These are phyloP conservation scores for Psylliodes chrysocephalus DNA, from an alignment of 2,888 invertebrate genomes.

Conservation along the genomic window DNA sequence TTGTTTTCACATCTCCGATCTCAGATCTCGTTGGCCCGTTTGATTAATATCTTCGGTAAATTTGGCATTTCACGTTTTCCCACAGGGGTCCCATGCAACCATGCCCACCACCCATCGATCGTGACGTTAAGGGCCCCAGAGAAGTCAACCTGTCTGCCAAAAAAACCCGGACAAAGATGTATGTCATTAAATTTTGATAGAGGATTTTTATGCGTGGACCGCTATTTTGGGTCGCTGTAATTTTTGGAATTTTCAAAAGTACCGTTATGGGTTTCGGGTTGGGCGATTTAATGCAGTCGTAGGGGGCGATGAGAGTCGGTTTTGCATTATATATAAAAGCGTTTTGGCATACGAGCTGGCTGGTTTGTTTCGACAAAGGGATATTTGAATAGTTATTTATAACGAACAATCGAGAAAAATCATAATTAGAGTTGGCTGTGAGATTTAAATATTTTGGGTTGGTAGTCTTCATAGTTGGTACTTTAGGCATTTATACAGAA, in stretches of 20 bases:
- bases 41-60: slow-evolving; percentile 44
- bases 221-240: slow-evolving; percentile 31
- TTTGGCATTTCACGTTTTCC: slow-evolving; percentile 44
- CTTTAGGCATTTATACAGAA: too few relatives aligned
- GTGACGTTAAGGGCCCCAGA: slow-evolving; percentile 3
- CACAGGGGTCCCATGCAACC: slow-evolving; percentile 39
- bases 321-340: too few relatives aligned
- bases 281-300: not conserved
- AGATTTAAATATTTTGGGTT: too few relatives aligned
- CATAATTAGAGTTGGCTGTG: too few relatives aligned
- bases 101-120: not conserved
- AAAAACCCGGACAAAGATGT: slow-evolving; percentile 40
- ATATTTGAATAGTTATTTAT: too few relatives aligned
- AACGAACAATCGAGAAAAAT: too few relatives aligned
- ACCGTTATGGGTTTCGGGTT: not conserved
- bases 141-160: slow-evolving; percentile 46
- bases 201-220: too few relatives aligned
- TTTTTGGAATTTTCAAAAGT: not conserved
- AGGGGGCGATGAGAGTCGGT: not conserved
- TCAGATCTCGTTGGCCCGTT: slow-evolving; percentile 38
- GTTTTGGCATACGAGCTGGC: too few relatives aligned
- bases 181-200: slow-evolving; percentile 40
- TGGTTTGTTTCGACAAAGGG: too few relatives aligned
- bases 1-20: slow-evolving; percentile 37
- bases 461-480: too few relatives aligned